A percentile compares a stretch with the other conserved stretches of the same genome.
These are phyloP conservation scores for Hemicrepidius hirtus DNA, from an alignment of 2,888 invertebrate genomes.

Conservation along the genomic window DNA sequence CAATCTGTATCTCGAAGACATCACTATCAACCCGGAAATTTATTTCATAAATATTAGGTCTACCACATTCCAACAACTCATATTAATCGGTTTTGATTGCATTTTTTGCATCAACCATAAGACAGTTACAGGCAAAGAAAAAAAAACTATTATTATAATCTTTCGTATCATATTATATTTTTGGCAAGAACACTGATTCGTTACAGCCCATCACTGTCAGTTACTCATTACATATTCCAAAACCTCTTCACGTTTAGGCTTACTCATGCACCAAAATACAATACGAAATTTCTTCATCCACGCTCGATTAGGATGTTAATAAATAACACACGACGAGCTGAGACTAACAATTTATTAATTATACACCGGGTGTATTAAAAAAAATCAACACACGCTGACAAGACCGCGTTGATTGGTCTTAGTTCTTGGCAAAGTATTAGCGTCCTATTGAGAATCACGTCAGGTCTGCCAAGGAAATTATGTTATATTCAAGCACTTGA, in stretches of 20 bases:
- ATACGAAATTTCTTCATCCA: slow-evolving; percentile 5
- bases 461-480: slow-evolving; percentile 22
- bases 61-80: no score
- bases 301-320: slow-evolving; percentile 20
- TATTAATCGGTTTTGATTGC: no score
- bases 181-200: slow-evolving; percentile 14
- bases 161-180: background rate
- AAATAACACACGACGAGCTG: slow-evolving; percentile 4
- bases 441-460: slow-evolving; percentile 12
- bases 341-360: slow-evolving; percentile 19
- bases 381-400: no score
- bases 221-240: background rate
- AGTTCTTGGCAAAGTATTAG: background rate
- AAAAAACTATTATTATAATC: no score
- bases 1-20: no score
- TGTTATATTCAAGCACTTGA: slow-evolving; percentile 20
- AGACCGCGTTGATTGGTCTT: no score
- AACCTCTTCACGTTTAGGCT: slow-evolving; percentile 5
- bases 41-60: no score
- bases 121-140: no score
- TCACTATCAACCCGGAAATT: no score
- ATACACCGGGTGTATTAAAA: background rate
- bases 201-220: background rate
- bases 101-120: no score
- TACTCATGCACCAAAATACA: slow-evolving; percentile 13